A percentile compares a stretch with the other conserved stretches of the same genome.
phyloP scores from a whole-genome alignment of 2,797 vertebrate genomes.

The Pangasius sanitwongsei region DNA sequence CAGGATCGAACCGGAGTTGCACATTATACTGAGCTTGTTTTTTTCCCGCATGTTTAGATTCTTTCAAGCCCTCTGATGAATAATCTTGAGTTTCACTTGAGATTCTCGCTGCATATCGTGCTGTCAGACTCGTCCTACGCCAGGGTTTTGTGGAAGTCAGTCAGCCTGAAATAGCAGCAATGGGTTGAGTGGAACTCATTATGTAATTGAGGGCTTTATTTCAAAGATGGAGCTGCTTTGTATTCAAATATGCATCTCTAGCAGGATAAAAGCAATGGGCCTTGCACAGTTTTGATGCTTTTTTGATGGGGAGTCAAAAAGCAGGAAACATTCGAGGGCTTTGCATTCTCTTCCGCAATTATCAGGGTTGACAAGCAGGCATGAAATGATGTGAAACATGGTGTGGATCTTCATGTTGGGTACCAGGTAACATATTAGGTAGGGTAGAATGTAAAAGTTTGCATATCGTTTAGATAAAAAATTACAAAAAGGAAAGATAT shows the following conservation, averaged over 20 bases:
- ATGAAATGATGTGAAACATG: neutral
- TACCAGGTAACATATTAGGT: neutral
- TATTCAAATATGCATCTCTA: constrained; percentile 42
- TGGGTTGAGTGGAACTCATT: constrained; percentile 56
- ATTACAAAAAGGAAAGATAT: neutral
- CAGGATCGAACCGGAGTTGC: neutral
- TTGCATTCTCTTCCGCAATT: constrained; percentile 2
- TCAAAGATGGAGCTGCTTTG: constrained; percentile 50
- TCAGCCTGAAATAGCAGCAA: constrained; percentile 57
- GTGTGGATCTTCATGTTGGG: neutral
- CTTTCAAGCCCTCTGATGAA: constrained; percentile 5
- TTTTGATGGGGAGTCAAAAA: constrained; percentile 29
- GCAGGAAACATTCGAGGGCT: constrained; percentile 23
- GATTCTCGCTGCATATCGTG: constrained; percentile 37
- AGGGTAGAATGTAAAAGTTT: neutral
- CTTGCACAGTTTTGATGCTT: constrained; percentile 29
- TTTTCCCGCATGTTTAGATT: neutral
- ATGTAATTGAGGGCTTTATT: constrained; percentile 64
- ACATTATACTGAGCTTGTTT: neutral
- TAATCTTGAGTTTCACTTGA: constrained; percentile 37
- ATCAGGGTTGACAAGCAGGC: neutral
- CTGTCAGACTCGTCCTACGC: constrained; percentile 44
- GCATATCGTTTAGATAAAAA: neutral
- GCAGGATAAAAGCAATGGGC: constrained; percentile 51
- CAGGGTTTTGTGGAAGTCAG: constrained; percentile 46